Evolutionary conservation across 2,113 vertebrate species (phyloP), one percentile per base, ranked within the genome.

Genomic region (Brachyhypopomus occidentalis): DNA sequence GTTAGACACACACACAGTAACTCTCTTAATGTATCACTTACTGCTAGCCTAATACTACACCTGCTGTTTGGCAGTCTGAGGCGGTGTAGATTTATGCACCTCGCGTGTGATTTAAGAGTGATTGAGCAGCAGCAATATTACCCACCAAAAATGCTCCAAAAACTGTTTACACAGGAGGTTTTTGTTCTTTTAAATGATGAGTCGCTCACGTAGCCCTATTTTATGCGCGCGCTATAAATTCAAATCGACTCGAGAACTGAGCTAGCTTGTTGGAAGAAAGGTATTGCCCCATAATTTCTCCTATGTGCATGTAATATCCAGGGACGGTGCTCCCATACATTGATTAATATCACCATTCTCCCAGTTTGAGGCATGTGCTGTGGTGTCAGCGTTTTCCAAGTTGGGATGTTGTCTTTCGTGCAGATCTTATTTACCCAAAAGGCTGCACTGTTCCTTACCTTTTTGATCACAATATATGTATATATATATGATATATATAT

Each of bases 11-110:
- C 62, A 84, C 30, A 79, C 69, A 66, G 73, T 87, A 85, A 88
- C 86, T 89, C 86, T 89, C 77, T 73, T 86, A 77, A 83, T 83
- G 72, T 79, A 84, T 70, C 82, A 82, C 73, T 78, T 83, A 58
- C 52, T 70, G 36, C 55, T 16, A n/a, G 38, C 36, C 25, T 62
- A 56, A 56, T 74, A 73, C 45, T 69, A 41, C 27, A 83, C 38
- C 62, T 74, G 30, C 55, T 69, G 72, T 74, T 72, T 63, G 78
- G 27, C 38, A 52, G 52, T 36, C 56, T 58, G 72, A 58, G 78
- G 20, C 76, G 38, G 76, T 45, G 69, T 62, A 67, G 70, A 8
- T 74, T 73, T 19, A 58, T 64, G 19, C 20, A 14, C 27, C 41
- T 58, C 7, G 23, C 52, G 72, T 34, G 0, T 67, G 77, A 71